These are phyloP conservation scores for Amblyjoppa proteus DNA, from an alignment of 2,888 invertebrate species.

Conservation along the genomic window DNA sequence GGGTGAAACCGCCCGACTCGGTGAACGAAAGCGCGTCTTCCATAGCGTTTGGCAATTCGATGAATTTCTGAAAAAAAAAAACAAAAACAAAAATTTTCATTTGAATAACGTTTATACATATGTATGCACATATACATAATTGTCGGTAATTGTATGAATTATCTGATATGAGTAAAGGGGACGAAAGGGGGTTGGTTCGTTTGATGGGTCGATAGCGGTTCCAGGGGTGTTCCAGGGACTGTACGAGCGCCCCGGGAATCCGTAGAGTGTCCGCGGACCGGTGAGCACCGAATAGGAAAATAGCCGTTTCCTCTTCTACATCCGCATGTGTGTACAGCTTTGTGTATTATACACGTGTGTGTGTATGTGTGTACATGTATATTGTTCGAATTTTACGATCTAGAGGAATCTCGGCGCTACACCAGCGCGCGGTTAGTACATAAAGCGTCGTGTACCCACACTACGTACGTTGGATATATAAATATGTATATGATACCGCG, in stretches of 20 bases:
- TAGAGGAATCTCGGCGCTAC: conserved; percentile 43
- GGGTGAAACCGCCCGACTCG: conserved; percentile 81
- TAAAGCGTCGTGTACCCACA: conserved; percentile 9
- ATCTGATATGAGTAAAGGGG: background rate
- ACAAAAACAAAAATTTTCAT: conserved; percentile 1
- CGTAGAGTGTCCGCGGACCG: conserved; percentile 51
- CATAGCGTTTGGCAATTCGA: conserved; percentile 85
- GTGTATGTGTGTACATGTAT: conserved; percentile 1
- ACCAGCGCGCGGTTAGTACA: conserved; percentile 8
- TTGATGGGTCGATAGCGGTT: conserved; percentile 60
- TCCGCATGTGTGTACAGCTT: background rate
- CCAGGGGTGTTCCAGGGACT: conserved; percentile 45
- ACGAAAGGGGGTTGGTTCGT: conserved; percentile 37
- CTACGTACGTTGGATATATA: conserved; percentile 9
- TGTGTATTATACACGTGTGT: conserved; percentile 4
- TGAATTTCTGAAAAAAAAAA: conserved; percentile 85
- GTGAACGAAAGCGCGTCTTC: conserved; percentile 86
- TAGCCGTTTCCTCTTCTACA: conserved; percentile 51
- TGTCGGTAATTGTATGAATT: conserved; percentile 42
- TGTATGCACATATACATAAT: background rate
- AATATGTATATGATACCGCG: conserved; percentile 37
- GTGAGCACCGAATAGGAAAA: conserved; percentile 55
- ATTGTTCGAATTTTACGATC: conserved; percentile 56
- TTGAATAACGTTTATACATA: background rate
- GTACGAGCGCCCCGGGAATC: conserved; percentile 57